phyloP scores from a whole-genome alignment of 2,888 invertebrate species.

The Camponotus fellah region DNA sequence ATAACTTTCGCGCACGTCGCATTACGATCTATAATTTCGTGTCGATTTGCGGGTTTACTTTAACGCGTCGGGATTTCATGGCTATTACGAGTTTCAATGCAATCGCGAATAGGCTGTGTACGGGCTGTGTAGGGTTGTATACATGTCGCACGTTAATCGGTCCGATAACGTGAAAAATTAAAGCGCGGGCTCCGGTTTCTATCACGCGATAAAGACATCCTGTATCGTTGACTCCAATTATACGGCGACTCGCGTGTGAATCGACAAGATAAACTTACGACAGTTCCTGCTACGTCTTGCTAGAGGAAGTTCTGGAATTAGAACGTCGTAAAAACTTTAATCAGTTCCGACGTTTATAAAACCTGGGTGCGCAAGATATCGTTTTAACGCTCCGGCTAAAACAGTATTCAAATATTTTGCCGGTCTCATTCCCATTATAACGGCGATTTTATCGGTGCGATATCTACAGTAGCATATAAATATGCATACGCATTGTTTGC shows the following conservation, averaged over 20 bases:
- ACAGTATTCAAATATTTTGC: slow-evolving; percentile 21
- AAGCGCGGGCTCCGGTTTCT: not conserved
- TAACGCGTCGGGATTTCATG: slow-evolving; percentile 15
- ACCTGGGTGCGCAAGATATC: not conserved
- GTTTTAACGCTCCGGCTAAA: not conserved
- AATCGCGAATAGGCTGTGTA: slow-evolving; percentile 21
- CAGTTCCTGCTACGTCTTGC: slow-evolving; percentile 16
- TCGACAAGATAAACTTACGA: slow-evolving; percentile 35
- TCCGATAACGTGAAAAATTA: slow-evolving; percentile 34
- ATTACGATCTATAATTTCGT: slow-evolving; percentile 29
- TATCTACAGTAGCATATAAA: slow-evolving; percentile 46
- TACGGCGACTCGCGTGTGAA: slow-evolving; percentile 8
- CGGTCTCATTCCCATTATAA: slow-evolving; percentile 28
- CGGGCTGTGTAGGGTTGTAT: too few species aligned
- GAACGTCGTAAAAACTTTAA: slow-evolving; percentile 37
- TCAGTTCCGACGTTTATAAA: slow-evolving; percentile 30
- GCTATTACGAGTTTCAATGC: slow-evolving; percentile 28
- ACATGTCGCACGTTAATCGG: slow-evolving; percentile 5
- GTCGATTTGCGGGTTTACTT: slow-evolving; percentile 28
- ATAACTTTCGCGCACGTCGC: not conserved
- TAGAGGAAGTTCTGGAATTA: slow-evolving; percentile 33
- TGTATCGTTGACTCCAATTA: slow-evolving; percentile 36
- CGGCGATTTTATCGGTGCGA: slow-evolving; percentile 51
- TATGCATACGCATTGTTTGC: slow-evolving; percentile 60
- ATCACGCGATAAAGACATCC: slow-evolving; percentile 26